phyloP scores from a whole-genome alignment of 2,888 invertebrate species.

The Tenthredo mesomela region DNA sequence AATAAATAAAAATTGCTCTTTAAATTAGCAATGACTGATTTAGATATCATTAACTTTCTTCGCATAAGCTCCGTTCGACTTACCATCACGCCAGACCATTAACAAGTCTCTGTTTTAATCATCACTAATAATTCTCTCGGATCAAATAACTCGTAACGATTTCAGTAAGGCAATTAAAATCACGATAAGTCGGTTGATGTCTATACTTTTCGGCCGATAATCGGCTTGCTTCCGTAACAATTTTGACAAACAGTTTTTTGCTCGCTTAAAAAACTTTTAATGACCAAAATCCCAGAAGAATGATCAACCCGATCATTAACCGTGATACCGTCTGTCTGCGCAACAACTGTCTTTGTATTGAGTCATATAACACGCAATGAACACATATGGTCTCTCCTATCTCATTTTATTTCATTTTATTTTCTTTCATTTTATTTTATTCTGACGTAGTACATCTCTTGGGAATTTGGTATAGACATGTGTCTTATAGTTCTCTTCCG shows the following conservation, averaged over 20 bases:
- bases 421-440: neutral
- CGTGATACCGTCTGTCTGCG: neutral
- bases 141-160: neutral
- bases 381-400: neutral
- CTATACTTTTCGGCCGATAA: neutral
- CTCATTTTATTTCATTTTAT: neutral
- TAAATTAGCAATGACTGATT: neutral
- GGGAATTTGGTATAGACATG: neutral
- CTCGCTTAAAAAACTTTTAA: neutral
- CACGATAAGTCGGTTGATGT: conserved; percentile 12
- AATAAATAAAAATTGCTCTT: neutral
- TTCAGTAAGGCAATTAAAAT: neutral
- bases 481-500: neutral
- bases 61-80: neutral
- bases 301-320: neutral
- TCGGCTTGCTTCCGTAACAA: neutral
- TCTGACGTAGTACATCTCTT: neutral
- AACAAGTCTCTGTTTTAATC: neutral
- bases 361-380: neutral
- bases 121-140: neutral
- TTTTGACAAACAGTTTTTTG: too few relatives aligned
- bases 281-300: neutral
- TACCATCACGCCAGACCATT: conserved; percentile 14
- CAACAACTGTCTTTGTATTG: neutral
- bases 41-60: conserved; percentile 2